Conservation (phyloP, 2,113 vertebrate genomes). For the Maylandia zebra region DNA sequence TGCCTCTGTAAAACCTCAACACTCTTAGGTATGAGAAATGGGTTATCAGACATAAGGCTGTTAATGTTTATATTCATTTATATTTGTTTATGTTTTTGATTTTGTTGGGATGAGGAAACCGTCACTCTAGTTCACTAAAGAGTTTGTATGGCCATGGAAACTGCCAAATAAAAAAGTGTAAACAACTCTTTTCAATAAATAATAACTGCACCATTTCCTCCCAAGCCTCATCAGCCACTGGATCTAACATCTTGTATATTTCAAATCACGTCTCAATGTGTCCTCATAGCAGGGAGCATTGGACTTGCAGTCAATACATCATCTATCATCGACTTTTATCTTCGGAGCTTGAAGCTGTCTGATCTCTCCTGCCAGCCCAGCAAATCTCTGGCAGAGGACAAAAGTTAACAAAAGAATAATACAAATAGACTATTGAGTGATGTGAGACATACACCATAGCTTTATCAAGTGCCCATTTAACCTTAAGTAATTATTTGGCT, state of each 20-base stretch:
- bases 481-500: slow-evolving; percentile 43
- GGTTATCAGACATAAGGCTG: not conserved
- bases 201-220: not conserved
- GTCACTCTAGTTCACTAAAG: not conserved
- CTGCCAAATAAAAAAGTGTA: not conserved
- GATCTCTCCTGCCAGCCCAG: not conserved
- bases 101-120: not conserved
- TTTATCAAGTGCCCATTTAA: slow-evolving; percentile 20
- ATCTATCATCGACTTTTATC: slow-evolving; percentile 17
- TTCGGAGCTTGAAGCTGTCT: not conserved
- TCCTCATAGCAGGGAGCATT: not conserved
- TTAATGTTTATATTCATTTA: not conserved
- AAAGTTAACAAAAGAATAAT: slow-evolving; percentile 3
- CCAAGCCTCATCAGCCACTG: not conserved
- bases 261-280: slow-evolving; percentile 1
- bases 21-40: not conserved
- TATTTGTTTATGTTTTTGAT: not conserved
- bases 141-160: not conserved
- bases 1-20: not conserved
- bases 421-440: slow-evolving; percentile 13
- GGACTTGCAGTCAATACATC: slow-evolving; percentile 1
- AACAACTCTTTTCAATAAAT: not conserved
- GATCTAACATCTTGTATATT: not conserved
- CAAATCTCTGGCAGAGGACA: not conserved
- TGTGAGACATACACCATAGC: not conserved